Base-by-base conservation (phyloP, 1,140 invertebrate species). In the Cydia amplana region DNA sequence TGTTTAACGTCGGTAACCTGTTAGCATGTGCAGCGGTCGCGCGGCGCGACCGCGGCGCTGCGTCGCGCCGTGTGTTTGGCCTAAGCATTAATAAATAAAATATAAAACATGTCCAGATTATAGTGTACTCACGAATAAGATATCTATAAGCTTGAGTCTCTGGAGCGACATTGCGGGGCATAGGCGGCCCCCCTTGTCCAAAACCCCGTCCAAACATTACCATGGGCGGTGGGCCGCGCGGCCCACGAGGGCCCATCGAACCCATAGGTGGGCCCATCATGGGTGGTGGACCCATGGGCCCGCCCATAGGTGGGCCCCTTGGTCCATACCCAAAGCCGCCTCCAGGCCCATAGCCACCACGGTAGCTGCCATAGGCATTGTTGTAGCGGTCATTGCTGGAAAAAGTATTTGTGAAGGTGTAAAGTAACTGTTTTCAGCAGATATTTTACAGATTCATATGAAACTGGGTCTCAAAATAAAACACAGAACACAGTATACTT, bases 341-440 rank as follows among this genome's bases (percentile, higher is more conserved):
- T 0, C 80, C 77, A 64, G 80, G 84, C 16, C 84, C 85, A 78
- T 88, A 88, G 16, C 87, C 87, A 18, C 87, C 87, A 25, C 77
- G 80, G 55, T 89, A 89, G 74, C 84, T 77, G n/a, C 87, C 86
- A 83, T 84, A 89, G 7, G 86, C 87, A 81, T 88, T 85, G 55
- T 82, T 84, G 25, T 88, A 89, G 9, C 80, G 83, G 20, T 82
- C 72, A 77, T 86, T 83, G 32, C 79, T 84, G 64, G 25, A 70
- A 70, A 51, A 51, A 46, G 16, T 3, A 43, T 43, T 43, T 43
- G 46, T 51, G 16, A 51, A 51, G 46, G 46, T 28, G 28, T 28
- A 4, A 46, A 14, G 14, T 14, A 32, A 32, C 32, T 32, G 32
- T 32, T 46, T 46, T 46, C 14, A 14, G 10, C 12, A 12, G 10